Evolutionary conservation across 2,888 invertebrate species (phyloP), one percentile per base, ranked within the genome.

Genomic region (Calameuta filiformis): DNA sequence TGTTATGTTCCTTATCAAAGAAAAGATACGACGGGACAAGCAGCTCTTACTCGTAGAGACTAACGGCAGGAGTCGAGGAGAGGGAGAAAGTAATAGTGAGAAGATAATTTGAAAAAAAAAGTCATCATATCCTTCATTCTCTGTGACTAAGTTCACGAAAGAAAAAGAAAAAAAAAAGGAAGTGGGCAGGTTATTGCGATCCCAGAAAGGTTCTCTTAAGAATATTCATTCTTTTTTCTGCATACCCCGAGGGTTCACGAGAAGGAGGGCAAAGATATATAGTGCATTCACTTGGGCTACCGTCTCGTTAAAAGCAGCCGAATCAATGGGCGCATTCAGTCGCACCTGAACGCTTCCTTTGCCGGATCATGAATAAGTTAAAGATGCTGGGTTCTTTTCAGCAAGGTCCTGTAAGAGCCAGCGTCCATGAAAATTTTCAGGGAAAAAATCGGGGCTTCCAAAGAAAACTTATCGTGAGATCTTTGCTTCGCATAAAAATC

Each of bases 281-380:
- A 56, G 56, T 23, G 56, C 56, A 56, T 56, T 56, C 56, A 23
- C 23, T 56, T 23, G 56, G 56, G 56, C 56, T 56, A 56, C 56
- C 23, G 56, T 2, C 71, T 71, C 71, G 71, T 31, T 71, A 34
- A 34, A 71, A 31, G 71, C 71, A 34, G 31, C 71, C 33, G 71
- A 71, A 71, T 85, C 82, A 81, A 83, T 82, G 82, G 82, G 78
- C 75, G 77, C 79, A 85, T 81, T 81, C 83, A 80, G 79, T 83
- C 80, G 82, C 82, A 80, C 77, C 82, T 77, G 82, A 80, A 79
- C 79, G 79, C 76, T 68, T 79, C 81, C 74, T 79, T 68, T n/a
- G 69, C 77, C 35, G 31, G 23, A 76, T 76, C 76, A 82, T 80
- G 79, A 82, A 84, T 81, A 82, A 80, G 73, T 79, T 71, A 31